Base-by-base conservation (phyloP, 1,140 invertebrate genomes). In the Lepidotrigona ventralis region DNA sequence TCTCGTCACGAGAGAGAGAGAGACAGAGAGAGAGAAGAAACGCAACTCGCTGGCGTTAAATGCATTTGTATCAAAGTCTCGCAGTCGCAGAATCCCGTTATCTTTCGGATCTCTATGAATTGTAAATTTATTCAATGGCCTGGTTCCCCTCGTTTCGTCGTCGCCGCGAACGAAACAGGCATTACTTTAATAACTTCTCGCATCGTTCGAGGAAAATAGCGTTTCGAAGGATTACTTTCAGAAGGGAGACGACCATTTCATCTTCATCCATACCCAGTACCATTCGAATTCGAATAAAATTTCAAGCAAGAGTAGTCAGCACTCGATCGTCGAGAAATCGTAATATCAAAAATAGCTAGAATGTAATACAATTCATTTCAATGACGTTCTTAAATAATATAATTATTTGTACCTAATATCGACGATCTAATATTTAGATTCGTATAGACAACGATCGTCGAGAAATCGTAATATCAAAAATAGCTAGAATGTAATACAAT, bases 61-160 rank as follows among this genome's bases (percentile, higher is more conserved):
- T 74, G 72, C 53, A 58, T 74, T 74, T 58, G 72, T 74, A 74
- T 58, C 21, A 74, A 74, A 58, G 21, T 74, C 29, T 21, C 33
- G 21, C 29, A 74, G 54, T 58, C 54, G 6, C 29, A 17, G 29
- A 74, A 74, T 74, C 53, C 29, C 33, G 53, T 74, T 74, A 74
- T 74, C 72, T 53, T 58, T 56, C 26, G 54, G 72, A 74, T 58
- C 53, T 74, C 72, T 58, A 74, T 74, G 72, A 74, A 74, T 74
- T 74, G 72, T 74, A 74, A 74, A 74, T 74, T 74, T 74, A 74
- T 74, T 74, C 72, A 74, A 74, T 33, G 54, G 21, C 26, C 21
- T 33, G 29, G 72, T 26, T 58, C 23, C 26, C 53, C 14, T 74
- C 71, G 72, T 23, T 46, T 46, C 29, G 72, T 46, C 29, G 72